A percentile compares a stretch with the other conserved stretches of the same genome.
phyloP scores from a whole-genome alignment of 2,113 vertebrate genomes.

The Catagonus wagneri region DNA sequence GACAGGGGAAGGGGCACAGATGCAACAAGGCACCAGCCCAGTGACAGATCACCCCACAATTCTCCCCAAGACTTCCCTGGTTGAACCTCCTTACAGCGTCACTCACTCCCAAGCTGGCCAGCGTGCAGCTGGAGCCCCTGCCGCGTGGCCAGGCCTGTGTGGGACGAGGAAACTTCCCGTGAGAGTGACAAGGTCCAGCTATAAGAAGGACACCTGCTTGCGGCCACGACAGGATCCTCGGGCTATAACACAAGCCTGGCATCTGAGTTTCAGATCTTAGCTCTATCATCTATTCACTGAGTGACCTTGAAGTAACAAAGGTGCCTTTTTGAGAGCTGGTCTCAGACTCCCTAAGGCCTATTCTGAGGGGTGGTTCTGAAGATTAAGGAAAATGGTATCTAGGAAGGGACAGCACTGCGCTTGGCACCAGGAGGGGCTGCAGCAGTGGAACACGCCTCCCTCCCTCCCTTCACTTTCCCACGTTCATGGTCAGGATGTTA shows the following conservation, averaged over 20 bases:
- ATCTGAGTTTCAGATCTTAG: constrained; percentile 18
- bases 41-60: not conserved
- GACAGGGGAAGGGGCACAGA: not conserved
- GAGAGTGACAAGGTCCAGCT: not conserved
- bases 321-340: not conserved
- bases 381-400: not conserved
- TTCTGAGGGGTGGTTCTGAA: not conserved
- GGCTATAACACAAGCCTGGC: not conserved
- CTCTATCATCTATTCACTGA: not conserved
- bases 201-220: not conserved
- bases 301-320: not conserved
- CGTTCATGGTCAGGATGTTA: not conserved
- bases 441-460: not conserved
- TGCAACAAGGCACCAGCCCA: not conserved
- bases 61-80: not conserved
- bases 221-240: not conserved
- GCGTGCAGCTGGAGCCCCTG: not conserved
- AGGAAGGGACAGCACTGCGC: not conserved
- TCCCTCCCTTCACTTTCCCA: not conserved
- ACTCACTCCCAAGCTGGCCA: not conserved
- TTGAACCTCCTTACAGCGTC: not conserved
- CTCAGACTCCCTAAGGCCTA: not conserved
- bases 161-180: not conserved
- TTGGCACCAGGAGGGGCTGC: not conserved
- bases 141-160: not conserved